A percentile compares a stretch with the other conserved stretches of the same genome.
Conservation (phyloP, 2,888 invertebrate species). For the Eubasilissa splendida region DNA sequence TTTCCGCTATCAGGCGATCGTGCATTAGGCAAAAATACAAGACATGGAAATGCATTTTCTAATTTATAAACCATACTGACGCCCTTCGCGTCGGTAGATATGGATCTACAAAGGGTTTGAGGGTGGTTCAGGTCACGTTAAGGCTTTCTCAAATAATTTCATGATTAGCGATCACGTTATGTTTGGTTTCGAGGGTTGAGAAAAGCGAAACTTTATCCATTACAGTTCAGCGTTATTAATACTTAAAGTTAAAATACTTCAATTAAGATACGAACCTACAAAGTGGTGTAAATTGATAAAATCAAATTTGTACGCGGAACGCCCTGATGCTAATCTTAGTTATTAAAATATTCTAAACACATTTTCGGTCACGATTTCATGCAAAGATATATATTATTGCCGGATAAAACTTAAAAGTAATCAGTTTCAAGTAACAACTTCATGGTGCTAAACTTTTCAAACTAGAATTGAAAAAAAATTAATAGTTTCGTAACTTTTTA, state of each 20-base stretch:
- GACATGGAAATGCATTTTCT: conserved; percentile 46
- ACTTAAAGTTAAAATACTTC: conserved; percentile 32
- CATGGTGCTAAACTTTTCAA: too few relatives aligned
- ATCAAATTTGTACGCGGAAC: conserved; percentile 12
- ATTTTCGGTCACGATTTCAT: background rate
- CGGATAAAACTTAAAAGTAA: background rate
- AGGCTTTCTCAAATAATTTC: conserved; percentile 49
- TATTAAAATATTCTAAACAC: conserved; percentile 24
- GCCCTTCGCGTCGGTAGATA: conserved; percentile 25
- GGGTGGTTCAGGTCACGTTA: conserved; percentile 39
- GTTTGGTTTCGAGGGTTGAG: conserved; percentile 38
- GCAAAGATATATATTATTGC: background rate
- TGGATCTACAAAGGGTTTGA: conserved; percentile 21
- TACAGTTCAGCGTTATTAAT: conserved; percentile 29
- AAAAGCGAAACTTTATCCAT: conserved; percentile 32
- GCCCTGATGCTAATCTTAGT: conserved; percentile 9
- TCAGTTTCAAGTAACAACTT: too few relatives aligned
- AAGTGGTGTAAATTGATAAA: conserved; percentile 30
- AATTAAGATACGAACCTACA: conserved; percentile 27
- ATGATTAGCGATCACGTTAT: conserved; percentile 49
- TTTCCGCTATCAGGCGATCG: conserved; percentile 10
- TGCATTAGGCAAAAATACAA: conserved; percentile 39
- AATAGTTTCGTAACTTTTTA: too few relatives aligned
- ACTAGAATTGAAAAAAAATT: too few relatives aligned
- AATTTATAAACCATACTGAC: conserved; percentile 30